phyloP scores from a whole-genome alignment of 2,888 invertebrate species.

The Brenthis hecate region DNA sequence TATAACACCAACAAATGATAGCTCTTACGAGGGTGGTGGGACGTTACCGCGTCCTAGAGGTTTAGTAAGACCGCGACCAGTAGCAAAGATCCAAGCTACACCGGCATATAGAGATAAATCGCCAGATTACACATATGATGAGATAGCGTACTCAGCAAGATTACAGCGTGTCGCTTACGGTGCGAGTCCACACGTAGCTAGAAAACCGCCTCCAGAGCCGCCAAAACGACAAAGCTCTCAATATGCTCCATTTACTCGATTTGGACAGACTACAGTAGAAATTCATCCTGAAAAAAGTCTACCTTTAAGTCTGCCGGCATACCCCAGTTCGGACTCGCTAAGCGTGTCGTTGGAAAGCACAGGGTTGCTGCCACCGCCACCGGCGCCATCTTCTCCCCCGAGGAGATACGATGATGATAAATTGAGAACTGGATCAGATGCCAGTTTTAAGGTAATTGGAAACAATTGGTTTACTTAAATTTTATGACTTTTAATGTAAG shows the following conservation, averaged over 20 bases:
- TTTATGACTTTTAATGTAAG: no score
- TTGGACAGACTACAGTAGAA: constrained; percentile 84
- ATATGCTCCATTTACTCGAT: constrained; percentile 75
- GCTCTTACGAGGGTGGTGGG: constrained; percentile 87
- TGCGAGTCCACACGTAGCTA: constrained; percentile 87
- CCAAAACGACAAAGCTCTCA: constrained; percentile 87
- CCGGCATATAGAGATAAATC: constrained; percentile 75
- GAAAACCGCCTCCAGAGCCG: constrained; percentile 91
- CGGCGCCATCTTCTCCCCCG: constrained; percentile 85
- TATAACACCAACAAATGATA: constrained; percentile 92
- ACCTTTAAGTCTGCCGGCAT: constrained; percentile 84
- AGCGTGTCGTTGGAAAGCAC: constrained; percentile 85
- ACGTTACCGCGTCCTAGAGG: constrained; percentile 93
- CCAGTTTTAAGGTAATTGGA: constrained; percentile 88
- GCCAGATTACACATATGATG: constrained; percentile 76
- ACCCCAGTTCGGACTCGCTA: constrained; percentile 85
- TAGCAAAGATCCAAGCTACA: constrained; percentile 88
- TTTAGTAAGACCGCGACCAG: constrained; percentile 89
- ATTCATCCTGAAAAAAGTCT: constrained; percentile 82
- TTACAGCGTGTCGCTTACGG: constrained; percentile 82
- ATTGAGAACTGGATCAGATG: constrained; percentile 88
- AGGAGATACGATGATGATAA: constrained; percentile 72
- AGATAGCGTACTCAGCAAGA: constrained; percentile 74
- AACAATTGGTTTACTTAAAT: no score
- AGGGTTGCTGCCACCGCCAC: constrained; percentile 85